Conservation (phyloP, 1,140 invertebrate genomes). For the Tetramorium simillimum region DNA sequence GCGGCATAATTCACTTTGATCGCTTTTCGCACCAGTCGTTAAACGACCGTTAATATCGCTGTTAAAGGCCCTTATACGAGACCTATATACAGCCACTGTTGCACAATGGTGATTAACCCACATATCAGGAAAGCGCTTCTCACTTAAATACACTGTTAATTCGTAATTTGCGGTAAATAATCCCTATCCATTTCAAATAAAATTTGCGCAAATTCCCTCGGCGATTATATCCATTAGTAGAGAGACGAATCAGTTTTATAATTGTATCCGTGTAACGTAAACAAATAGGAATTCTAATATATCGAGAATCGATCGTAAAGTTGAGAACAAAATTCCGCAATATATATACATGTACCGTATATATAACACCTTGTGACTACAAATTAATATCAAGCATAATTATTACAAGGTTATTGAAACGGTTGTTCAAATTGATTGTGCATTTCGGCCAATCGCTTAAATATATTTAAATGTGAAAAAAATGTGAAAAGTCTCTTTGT, state of each 20-base stretch:
- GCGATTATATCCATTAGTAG: not conserved
- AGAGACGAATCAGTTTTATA: not conserved
- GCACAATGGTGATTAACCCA: constrained; percentile 50
- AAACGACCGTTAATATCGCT: constrained; percentile 49
- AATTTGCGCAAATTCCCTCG: not conserved
- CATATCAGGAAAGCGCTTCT: constrained; percentile 40
- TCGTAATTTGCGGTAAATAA: constrained; percentile 29
- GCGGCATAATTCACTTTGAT: constrained; percentile 62
- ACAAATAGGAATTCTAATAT: not conserved
- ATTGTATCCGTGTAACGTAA: not conserved
- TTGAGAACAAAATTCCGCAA: not conserved
- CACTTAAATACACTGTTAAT: constrained; percentile 35
- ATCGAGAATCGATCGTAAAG: not conserved
- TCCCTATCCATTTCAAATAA: not conserved
- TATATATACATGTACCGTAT: not conserved
- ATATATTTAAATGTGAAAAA: not conserved
- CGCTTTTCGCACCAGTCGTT: constrained; percentile 64
- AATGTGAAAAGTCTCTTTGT: not conserved
- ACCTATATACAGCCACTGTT: constrained; percentile 20
- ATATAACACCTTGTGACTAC: not conserved
- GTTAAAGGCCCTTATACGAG: constrained; percentile 31
- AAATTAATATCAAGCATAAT: constrained; percentile 7
- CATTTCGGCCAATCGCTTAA: not conserved
- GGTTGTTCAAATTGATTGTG: not conserved
- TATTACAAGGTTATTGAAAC: not conserved